These are phyloP conservation scores for Colistium nudipinnis DNA, from an alignment of 2,113 vertebrate species.

Conservation along the genomic window DNA sequence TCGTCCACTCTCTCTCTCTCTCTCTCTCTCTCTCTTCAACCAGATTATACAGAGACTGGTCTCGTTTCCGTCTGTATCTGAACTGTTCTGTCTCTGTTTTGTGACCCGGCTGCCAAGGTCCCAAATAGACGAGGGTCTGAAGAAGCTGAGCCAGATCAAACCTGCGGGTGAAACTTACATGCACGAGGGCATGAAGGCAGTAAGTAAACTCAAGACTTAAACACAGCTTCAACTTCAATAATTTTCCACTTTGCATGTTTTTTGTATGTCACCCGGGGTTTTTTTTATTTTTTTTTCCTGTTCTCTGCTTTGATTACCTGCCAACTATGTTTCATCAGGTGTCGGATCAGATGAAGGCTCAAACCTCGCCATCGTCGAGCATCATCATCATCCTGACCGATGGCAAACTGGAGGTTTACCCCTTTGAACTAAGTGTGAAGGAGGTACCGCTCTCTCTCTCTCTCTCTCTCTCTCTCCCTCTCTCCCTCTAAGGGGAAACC, in stretches of 20 bases:
- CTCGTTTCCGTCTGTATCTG: conserved; percentile 5
- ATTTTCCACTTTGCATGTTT: too few species aligned
- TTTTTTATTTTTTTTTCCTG: too few species aligned
- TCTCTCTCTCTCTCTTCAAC: too few species aligned
- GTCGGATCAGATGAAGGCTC: conserved; percentile 86
- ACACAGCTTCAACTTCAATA: too few species aligned
- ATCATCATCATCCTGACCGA: conserved; percentile 95
- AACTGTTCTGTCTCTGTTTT: neutral
- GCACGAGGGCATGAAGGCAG: conserved; percentile 91
- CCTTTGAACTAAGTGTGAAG: conserved; percentile 84
- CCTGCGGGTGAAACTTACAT: conserved; percentile 94
- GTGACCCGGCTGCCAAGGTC: conserved; percentile 67
- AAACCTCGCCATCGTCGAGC: conserved; percentile 84
- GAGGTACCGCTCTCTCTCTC: conserved; percentile 79
- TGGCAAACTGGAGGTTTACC: conserved; percentile 88
- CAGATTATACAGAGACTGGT: conserved; percentile 6
- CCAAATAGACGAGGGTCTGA: conserved; percentile 86
- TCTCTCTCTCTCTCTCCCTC: neutral
- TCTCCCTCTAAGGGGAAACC: too few species aligned
- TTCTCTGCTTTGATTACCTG: too few species aligned
- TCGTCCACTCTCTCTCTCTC: too few species aligned
- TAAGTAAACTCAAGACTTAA: too few species aligned
- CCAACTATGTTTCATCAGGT: conserved; percentile 78
- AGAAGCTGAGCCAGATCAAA: conserved; percentile 82
- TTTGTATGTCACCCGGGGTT: too few species aligned